phyloP scores from a whole-genome alignment of 2,888 invertebrate genomes.

The Boloria euphrosyne region DNA sequence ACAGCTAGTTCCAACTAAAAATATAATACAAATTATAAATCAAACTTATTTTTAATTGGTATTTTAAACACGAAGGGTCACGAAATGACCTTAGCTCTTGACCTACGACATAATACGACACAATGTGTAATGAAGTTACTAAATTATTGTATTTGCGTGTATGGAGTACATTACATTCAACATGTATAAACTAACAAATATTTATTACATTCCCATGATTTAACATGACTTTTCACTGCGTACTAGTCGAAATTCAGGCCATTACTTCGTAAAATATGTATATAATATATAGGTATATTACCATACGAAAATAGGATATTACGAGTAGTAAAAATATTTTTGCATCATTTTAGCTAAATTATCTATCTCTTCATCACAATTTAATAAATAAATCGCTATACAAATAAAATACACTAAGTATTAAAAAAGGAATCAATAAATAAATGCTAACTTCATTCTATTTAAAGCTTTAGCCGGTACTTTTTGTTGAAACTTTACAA shows the following conservation, averaged over 20 bases:
- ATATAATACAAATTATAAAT: not conserved
- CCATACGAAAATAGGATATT: too few species aligned
- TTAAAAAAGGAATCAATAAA: too few species aligned
- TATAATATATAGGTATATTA: too few species aligned
- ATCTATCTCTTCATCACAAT: too few species aligned
- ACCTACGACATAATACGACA: slow-evolving; percentile 17
- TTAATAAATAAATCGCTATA: too few species aligned
- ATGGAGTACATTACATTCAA: slow-evolving; percentile 8
- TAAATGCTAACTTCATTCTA: not conserved
- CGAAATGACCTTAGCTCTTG: slow-evolving; percentile 16
- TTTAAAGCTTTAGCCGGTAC: not conserved
- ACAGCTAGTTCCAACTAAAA: not conserved
- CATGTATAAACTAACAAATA: not conserved
- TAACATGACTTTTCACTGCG: not conserved
- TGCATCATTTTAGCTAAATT: too few species aligned
- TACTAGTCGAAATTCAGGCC: too few species aligned
- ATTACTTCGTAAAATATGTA: too few species aligned
- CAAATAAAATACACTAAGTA: too few species aligned
- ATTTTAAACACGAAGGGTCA: slow-evolving; percentile 1
- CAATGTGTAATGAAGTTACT: slow-evolving; percentile 19
- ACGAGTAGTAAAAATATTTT: too few species aligned
- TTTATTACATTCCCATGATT: not conserved
- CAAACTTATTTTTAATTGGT: not conserved
- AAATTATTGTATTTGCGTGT: slow-evolving; percentile 19
- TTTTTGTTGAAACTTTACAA: not conserved